A percentile compares a stretch with the other conserved stretches of the same genome.
These are phyloP conservation scores for Lamproptera curius DNA, from an alignment of 2,888 invertebrate species.

Conservation along the genomic window DNA sequence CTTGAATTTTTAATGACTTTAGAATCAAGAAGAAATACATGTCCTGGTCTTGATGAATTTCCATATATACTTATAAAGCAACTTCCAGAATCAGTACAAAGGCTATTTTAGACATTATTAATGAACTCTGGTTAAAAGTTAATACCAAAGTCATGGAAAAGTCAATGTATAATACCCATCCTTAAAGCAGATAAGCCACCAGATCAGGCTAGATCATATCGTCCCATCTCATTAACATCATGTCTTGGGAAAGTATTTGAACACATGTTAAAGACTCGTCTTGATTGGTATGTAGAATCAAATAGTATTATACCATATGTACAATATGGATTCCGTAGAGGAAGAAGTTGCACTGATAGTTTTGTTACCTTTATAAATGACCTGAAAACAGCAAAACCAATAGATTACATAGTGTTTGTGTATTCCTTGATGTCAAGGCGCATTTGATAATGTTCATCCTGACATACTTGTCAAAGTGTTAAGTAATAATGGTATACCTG, in stretches of 20 bases:
- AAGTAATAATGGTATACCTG: slow-evolving; percentile 9
- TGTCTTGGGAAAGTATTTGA: slow-evolving; percentile 20
- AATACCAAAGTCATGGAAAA: slow-evolving; percentile 1
- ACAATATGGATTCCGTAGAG: slow-evolving; percentile 1
- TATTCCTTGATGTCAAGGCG: slow-evolving; percentile 25
- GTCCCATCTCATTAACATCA: slow-evolving; percentile 22
- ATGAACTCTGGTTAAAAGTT: background rate
- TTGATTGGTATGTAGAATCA: slow-evolving; percentile 1
- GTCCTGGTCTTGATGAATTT: slow-evolving; percentile 21
- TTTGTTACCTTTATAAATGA: slow-evolving; percentile 15
- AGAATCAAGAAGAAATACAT: slow-evolving; percentile 21
- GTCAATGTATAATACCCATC: slow-evolving; percentile 21
- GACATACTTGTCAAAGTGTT: background rate
- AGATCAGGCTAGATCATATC: slow-evolving; percentile 20
- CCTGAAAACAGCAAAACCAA: slow-evolving; percentile 12
- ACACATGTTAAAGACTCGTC: slow-evolving; percentile 12
- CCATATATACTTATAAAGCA: slow-evolving; percentile 17
- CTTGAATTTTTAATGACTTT: slow-evolving; percentile 18
- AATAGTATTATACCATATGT: background rate
- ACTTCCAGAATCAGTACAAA: background rate
- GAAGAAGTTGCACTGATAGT: background rate
- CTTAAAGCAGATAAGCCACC: slow-evolving; percentile 19
- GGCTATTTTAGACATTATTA: background rate
- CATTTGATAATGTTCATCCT: slow-evolving; percentile 25
- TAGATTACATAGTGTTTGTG: slow-evolving; percentile 2